phyloP scores from a whole-genome alignment of 2,888 invertebrate species.

The Heliconius ethilla region DNA sequence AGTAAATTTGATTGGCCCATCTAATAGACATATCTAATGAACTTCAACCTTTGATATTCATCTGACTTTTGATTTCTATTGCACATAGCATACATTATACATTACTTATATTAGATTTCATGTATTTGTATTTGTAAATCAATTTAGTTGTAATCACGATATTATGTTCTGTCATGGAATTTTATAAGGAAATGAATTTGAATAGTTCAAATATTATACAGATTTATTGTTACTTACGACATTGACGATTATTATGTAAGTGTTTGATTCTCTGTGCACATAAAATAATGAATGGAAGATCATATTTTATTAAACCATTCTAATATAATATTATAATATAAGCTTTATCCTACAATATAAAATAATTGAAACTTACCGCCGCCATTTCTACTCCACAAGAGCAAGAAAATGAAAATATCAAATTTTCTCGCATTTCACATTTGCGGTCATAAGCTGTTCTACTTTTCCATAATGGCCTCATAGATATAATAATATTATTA shows the following conservation, averaged over 20 bases:
- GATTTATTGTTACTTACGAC: background rate
- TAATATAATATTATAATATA: too few relatives aligned
- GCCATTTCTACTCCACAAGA: too few relatives aligned
- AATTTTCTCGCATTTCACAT: too few relatives aligned
- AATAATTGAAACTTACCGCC: too few relatives aligned
- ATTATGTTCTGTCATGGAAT: slow-evolving; percentile 29
- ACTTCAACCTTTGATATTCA: slow-evolving; percentile 15
- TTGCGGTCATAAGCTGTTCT: background rate
- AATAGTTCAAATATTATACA: background rate
- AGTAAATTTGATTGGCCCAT: slow-evolving; percentile 11
- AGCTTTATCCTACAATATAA: background rate
- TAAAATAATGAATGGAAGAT: too few relatives aligned
- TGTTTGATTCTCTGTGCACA: background rate
- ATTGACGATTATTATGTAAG: background rate
- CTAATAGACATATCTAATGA: background rate
- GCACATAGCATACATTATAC: background rate
- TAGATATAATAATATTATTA: slow-evolving; percentile 43
- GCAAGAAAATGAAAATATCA: too few relatives aligned
- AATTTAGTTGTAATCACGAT: slow-evolving; percentile 20
- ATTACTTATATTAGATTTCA: background rate
- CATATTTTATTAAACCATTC: too few relatives aligned
- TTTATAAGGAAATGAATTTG: slow-evolving; percentile 3
- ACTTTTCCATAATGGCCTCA: background rate
- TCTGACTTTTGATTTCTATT: slow-evolving; percentile 25
- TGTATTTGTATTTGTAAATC: slow-evolving; percentile 17